Percentiles rank a stretch among this genome's conserved stretches.
phyloP scores from a whole-genome alignment of 2,797 vertebrate species.

The Percopsis omiscomaycus region DNA sequence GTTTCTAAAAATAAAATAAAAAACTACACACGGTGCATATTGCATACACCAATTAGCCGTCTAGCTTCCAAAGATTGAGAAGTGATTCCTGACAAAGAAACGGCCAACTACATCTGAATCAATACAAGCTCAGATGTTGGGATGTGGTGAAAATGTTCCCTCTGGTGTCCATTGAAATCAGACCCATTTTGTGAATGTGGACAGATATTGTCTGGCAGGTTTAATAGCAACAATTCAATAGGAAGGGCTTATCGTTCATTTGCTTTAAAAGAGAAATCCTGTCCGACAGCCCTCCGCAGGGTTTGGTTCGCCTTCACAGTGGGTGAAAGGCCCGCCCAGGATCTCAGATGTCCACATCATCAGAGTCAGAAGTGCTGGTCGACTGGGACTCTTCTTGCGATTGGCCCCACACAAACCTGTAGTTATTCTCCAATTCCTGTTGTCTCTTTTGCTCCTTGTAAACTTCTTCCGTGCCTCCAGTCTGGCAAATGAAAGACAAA shows the following conservation, averaged over 20 bases:
- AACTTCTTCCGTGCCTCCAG: constrained; percentile 89
- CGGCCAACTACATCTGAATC: constrained; percentile 39
- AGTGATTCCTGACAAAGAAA: constrained; percentile 48
- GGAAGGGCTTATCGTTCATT: constrained; percentile 25
- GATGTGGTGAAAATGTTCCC: constrained; percentile 40
- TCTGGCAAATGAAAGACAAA: constrained; percentile 63
- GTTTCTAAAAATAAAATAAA: constrained; percentile 15
- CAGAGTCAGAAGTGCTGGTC: constrained; percentile 78
- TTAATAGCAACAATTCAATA: constrained; percentile 43
- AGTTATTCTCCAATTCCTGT: constrained; percentile 90
- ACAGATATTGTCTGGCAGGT: constrained; percentile 44
- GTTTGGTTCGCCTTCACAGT: constrained; percentile 34
- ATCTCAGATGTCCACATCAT: constrained; percentile 87
- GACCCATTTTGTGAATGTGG: constrained; percentile 55
- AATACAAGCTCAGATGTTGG: constrained; percentile 15
- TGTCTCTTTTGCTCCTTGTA: constrained; percentile 89
- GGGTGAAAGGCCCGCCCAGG: constrained; percentile 4
- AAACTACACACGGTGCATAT: constrained; percentile 8
- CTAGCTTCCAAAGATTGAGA: constrained; percentile 32
- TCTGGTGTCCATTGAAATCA: constrained; percentile 41
- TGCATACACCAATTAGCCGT: constrained; percentile 14
- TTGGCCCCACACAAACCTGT: constrained; percentile 89
- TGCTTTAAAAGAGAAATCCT: constrained; percentile 34
- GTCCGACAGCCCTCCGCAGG: constrained; percentile 47
- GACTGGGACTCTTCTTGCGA: constrained; percentile 77